Evolutionary conservation across 37 sponge, comb jelly and placozoan species (phyloP), one percentile per base, ranked within the genome.

Genomic region (Halichondria panicea): DNA sequence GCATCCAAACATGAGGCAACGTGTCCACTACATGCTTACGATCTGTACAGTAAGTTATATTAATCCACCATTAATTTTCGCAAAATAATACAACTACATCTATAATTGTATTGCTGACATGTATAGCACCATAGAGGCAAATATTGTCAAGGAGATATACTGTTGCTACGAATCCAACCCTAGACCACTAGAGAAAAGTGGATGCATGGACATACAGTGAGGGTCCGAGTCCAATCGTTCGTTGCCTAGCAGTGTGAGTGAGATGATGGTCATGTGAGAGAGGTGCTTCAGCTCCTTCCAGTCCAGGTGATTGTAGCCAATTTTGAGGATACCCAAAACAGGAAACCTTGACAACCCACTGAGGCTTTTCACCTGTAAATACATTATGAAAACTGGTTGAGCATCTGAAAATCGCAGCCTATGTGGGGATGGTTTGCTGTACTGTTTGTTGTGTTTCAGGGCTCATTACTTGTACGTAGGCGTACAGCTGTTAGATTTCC

Each of bases 1-100:
- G 58, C 83, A 83, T 78, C 89, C 89, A 89, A 40, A 83, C 58
- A 36, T 89, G 61, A 31, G 89, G 89, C 1, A 89, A 70, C 22
- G 68, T 42, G 53, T 79, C 80, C 5, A 89, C 83, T 12, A 83
- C 84, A 71, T 89, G 89, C n/a, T 66, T 38, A 9, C 89, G 65
- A 57, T 89, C 89, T 88, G 58, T 28, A 50, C 3, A 36, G 28
- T 48, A 22, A 36, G 35, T 64, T 35, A 27, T 58, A 27, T 58
- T 19, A 5, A 55, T 55, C 53, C 15, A 72, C 9, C 4, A 36
- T 11, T 8, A 33, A 25, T 35, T 12, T 21, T 55, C 45, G 13
- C 27, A 75, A 24, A 39, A 7, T 55, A 11, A n/a, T 37, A 61
- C 65, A 75, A 33, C 39, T 43, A 61, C 63, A 63, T 15, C 8